Percentiles rank a stretch among this genome's conserved stretches.
Evolutionary conservation across 2,888 invertebrate species (phyloP).

Genomic region (Netelia melanura): DNA sequence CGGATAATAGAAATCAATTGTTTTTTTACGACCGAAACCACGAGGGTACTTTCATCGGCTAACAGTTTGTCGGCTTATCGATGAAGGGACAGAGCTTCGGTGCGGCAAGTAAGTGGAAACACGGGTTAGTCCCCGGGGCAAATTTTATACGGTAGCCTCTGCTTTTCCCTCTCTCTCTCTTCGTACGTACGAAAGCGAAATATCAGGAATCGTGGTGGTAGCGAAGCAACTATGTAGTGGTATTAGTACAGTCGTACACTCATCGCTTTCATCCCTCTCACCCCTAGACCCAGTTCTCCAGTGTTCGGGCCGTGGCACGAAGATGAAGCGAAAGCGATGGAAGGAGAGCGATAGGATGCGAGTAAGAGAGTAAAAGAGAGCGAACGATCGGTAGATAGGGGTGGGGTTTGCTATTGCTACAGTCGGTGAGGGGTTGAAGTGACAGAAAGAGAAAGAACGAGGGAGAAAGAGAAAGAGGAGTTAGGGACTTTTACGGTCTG

Average conservation of each 20-base stretch:
- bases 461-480: slow-evolving; percentile 64
- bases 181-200: slow-evolving; percentile 41
- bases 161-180: slow-evolving; percentile 66
- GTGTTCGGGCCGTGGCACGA: slow-evolving; percentile 51
- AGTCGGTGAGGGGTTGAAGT: neutral
- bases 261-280: slow-evolving; percentile 23
- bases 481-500: slow-evolving; percentile 80
- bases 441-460: slow-evolving; percentile 28
- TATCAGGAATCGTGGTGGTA: slow-evolving; percentile 33
- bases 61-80: slow-evolving; percentile 36
- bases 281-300: slow-evolving; percentile 72
- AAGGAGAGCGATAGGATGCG: slow-evolving; percentile 45
- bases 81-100: slow-evolving; percentile 20
- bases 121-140: slow-evolving; percentile 30
- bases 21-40: neutral
- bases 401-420: slow-evolving; percentile 18
- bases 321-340: slow-evolving; percentile 57
- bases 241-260: slow-evolving; percentile 31
- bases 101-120: slow-evolving; percentile 18
- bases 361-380: slow-evolving; percentile 25
- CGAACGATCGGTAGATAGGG: slow-evolving; percentile 23
- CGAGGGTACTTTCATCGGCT: neutral
- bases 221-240: slow-evolving; percentile 4
- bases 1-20: neutral
- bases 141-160: slow-evolving; percentile 39